phyloP scores from a whole-genome alignment of 35 echinoderm and acorn worm genomes.

The Ophiothrix spiculata region DNA sequence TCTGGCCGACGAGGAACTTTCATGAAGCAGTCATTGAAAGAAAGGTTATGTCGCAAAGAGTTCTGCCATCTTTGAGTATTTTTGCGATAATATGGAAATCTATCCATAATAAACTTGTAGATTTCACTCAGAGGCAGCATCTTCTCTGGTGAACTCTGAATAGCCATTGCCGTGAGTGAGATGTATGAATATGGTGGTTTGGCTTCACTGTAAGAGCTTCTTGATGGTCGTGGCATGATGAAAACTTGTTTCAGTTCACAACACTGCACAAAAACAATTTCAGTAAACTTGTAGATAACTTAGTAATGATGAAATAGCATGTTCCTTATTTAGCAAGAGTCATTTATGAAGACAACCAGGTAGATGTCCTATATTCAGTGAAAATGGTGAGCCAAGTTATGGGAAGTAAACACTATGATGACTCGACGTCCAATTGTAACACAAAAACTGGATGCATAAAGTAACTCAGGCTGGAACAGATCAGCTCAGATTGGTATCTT shows the following conservation, averaged over 20 bases:
- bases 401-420: no score
- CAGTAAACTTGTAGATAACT: neutral
- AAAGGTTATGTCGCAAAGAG: conserved; percentile 92
- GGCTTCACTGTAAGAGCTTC: conserved; percentile 98
- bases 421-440: neutral
- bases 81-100: conserved; percentile 97
- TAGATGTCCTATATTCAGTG: no score
- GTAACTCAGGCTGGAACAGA: neutral
- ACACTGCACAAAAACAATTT: neutral
- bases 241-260: neutral
- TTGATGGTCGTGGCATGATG: conserved; percentile 90
- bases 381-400: no score
- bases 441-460: neutral
- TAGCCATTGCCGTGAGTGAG: conserved; percentile 95
- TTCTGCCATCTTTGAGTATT: conserved; percentile 99
- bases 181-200: conserved; percentile 99
- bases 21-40: conserved; percentile 98
- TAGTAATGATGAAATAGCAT: neutral
- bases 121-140: conserved; percentile 98
- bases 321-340: neutral
- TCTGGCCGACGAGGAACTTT: conserved; percentile 96
- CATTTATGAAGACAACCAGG: no score
- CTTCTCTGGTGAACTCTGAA: conserved; percentile 91
- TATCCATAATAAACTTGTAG: conserved; percentile 99
- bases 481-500: neutral